Percentiles rank a stretch among this genome's conserved stretches.
Evolutionary conservation across 2,888 invertebrate species (phyloP).

Genomic region (Ectemnius continuus): DNA sequence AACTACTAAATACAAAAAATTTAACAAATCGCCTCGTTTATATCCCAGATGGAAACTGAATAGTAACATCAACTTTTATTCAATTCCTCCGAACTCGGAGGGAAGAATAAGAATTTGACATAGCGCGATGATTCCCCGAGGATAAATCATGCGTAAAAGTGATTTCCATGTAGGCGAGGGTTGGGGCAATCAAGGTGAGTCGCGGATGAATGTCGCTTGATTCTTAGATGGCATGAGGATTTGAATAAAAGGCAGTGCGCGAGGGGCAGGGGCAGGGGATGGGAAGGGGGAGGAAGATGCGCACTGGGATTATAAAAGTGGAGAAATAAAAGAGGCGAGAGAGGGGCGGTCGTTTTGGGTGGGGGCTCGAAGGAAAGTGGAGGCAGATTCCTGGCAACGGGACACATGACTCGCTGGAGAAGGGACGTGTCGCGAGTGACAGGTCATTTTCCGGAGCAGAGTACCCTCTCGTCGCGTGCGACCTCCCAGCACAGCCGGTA

Average conservation of each 20-base stretch:
- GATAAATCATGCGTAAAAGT: not conserved
- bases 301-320: constrained; percentile 9
- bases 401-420: constrained; percentile 53
- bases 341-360: constrained; percentile 2
- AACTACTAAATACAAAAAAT: no score
- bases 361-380: constrained; percentile 33
- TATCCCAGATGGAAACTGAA: no score
- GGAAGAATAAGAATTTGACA: not conserved
- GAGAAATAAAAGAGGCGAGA: constrained; percentile 27
- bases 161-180: not conserved
- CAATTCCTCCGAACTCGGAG: not conserved
- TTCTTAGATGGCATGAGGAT: constrained; percentile 50
- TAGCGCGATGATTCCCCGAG: not conserved
- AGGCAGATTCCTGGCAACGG: constrained; percentile 33
- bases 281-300: constrained; percentile 26
- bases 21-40: no score
- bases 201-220: constrained; percentile 48
- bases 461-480: constrained; percentile 67
- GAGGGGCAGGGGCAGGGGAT: no score
- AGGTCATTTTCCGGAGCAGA: constrained; percentile 77
- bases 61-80: no score
- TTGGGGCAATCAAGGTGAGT: constrained; percentile 4
- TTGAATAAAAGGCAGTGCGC: constrained; percentile 52
- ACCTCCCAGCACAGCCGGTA: constrained; percentile 25
- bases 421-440: constrained; percentile 74